Conservation (phyloP, 2,113 vertebrate genomes). For the Aythya baeri region DNA sequence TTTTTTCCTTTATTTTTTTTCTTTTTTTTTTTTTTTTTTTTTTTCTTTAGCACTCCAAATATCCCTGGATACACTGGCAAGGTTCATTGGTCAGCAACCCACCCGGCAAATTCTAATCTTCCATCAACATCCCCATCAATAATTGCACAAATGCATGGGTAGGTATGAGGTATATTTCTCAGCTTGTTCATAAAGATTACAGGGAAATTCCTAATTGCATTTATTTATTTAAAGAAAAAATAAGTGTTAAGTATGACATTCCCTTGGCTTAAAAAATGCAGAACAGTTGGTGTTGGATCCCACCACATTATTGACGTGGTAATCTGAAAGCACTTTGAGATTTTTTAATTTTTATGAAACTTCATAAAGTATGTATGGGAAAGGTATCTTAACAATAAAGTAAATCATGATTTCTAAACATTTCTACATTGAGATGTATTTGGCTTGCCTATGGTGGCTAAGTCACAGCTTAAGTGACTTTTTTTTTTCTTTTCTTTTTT, state of each 20-base stretch:
- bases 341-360: background rate
- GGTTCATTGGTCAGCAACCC: constrained; percentile 75
- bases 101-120: constrained; percentile 74
- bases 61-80: constrained; percentile 83
- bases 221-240: constrained; percentile 56
- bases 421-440: background rate
- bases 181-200: constrained; percentile 26
- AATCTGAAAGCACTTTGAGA: background rate
- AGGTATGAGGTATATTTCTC: constrained; percentile 65
- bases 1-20: constrained; percentile 48
- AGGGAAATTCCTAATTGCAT: constrained; percentile 20
- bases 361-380: rapidly evolving
- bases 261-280: background rate
- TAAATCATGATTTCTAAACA: background rate
- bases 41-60: constrained; percentile 75
- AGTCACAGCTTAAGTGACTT: background rate
- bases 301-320: background rate
- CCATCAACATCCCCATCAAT: constrained; percentile 53
- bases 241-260: constrained; percentile 33
- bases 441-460: background rate
- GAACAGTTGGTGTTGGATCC: background rate
- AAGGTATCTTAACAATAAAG: background rate
- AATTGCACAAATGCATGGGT: constrained; percentile 73
- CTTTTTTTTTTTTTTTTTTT: constrained; percentile 72
- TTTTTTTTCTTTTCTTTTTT: background rate